phyloP scores from a whole-genome alignment of 2,888 invertebrate species.

The Parnassius glacialis region DNA sequence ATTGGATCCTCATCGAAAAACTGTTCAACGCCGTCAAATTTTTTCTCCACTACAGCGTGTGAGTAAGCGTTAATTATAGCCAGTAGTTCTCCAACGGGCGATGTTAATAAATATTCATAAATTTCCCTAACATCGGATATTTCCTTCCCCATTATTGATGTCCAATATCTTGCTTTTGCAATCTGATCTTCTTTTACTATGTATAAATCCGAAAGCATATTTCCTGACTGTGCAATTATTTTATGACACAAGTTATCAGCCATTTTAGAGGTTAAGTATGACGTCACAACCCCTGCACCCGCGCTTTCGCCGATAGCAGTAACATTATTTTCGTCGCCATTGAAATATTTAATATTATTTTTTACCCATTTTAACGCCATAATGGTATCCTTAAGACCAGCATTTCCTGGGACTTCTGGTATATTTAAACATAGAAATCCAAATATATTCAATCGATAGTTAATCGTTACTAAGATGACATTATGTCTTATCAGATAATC shows the following conservation, averaged over 20 bases:
- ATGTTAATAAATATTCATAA: constrained; percentile 46
- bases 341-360: constrained; percentile 56
- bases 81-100: constrained; percentile 48
- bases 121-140: constrained; percentile 40
- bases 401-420: constrained; percentile 66
- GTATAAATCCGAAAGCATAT: constrained; percentile 53
- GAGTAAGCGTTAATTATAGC: constrained; percentile 48
- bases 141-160: constrained; percentile 48
- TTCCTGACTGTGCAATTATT: constrained; percentile 59
- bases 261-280: constrained; percentile 56
- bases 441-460: constrained; percentile 61
- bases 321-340: constrained; percentile 58
- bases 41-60: constrained; percentile 56
- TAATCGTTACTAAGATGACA: constrained; percentile 63
- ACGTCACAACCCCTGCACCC: constrained; percentile 48
- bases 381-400: constrained; percentile 59
- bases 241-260: constrained; percentile 54
- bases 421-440: constrained; percentile 63
- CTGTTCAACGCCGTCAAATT: constrained; percentile 50
- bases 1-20: constrained; percentile 55
- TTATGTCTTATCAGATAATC: constrained; percentile 61
- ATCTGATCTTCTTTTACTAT: constrained; percentile 54
- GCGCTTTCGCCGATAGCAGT: constrained; percentile 68
- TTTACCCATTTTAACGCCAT: constrained; percentile 67
- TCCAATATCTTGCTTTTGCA: constrained; percentile 49